Evolutionary conservation across 2,113 vertebrate genomes (phyloP).

Genomic region (Sinocyclocheilus grahami): DNA sequence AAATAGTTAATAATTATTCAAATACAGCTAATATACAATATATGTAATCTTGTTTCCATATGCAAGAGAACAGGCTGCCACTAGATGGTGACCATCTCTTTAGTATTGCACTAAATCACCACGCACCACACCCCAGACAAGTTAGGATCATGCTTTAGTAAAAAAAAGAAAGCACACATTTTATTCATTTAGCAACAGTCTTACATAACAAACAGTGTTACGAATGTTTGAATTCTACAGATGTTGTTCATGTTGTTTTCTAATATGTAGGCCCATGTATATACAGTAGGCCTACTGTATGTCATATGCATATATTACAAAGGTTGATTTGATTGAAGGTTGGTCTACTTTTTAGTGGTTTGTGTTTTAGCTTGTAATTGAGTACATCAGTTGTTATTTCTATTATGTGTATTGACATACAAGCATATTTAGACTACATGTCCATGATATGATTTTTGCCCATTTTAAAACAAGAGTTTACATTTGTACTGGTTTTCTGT

Average conservation of each 20-base stretch:
- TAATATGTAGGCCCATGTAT: not conserved
- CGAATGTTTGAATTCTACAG: not conserved
- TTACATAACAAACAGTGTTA: not conserved
- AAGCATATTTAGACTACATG: not conserved
- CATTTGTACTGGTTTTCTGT: not conserved
- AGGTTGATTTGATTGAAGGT: not conserved
- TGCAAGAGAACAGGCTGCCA: conserved; percentile 42
- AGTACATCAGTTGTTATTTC: not conserved
- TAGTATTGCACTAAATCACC: not conserved
- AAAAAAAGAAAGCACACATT: not conserved
- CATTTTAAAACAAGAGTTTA: not conserved
- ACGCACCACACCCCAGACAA: not conserved
- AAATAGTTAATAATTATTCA: not conserved
- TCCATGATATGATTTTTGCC: not conserved
- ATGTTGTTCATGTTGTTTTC: not conserved
- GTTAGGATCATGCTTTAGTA: not conserved
- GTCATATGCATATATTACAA: not conserved
- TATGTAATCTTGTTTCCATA: not conserved
- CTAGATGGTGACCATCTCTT: conserved; percentile 55
- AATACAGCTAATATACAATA: not conserved
- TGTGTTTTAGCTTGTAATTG: not conserved
- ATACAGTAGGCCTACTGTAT: not conserved
- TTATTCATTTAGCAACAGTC: not conserved
- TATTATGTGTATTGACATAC: not conserved
- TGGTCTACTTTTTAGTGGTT: not conserved